phyloP scores from a whole-genome alignment of 1,140 invertebrate species.

The Pectinophora gossypiella region DNA sequence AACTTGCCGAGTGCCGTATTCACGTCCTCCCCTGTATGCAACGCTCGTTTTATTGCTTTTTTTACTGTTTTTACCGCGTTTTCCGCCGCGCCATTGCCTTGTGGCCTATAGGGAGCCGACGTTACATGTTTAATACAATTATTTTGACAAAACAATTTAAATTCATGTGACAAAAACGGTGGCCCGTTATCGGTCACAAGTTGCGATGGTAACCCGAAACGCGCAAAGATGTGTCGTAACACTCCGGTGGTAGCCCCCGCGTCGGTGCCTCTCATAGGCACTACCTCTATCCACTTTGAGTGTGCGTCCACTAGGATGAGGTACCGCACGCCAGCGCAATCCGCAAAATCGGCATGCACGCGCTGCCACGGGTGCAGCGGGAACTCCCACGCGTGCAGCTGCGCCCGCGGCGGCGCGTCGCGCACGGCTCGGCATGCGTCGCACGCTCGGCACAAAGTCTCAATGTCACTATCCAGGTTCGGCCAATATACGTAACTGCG shows the following conservation, averaged over 20 bases:
- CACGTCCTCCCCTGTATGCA: conserved; percentile 6
- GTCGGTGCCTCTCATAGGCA: neutral
- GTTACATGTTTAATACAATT: conserved; percentile 24
- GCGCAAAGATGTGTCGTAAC: neutral
- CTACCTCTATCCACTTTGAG: conserved; percentile 5
- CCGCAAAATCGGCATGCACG: conserved; percentile 15
- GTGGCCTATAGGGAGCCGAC: conserved; percentile 27
- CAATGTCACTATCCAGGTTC: conserved; percentile 48
- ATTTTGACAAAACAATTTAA: conserved; percentile 17
- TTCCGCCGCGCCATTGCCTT: conserved; percentile 33
- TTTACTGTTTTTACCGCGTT: conserved; percentile 35
- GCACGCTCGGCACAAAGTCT: conserved; percentile 7
- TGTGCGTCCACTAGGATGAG: conserved; percentile 4
- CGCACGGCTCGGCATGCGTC: conserved; percentile 1
- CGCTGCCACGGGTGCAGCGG: conserved; percentile 13
- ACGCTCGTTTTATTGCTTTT: conserved; percentile 10
- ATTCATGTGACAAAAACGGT: conserved; percentile 19
- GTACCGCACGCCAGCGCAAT: neutral
- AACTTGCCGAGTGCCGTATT: conserved; percentile 13
- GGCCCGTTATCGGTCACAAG: conserved; percentile 27
- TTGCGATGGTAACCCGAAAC: conserved; percentile 22
- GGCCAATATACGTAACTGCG: conserved; percentile 57
- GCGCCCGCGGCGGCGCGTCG: conserved; percentile 8
- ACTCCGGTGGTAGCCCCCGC: neutral
- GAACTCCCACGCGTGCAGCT: conserved; percentile 14